A percentile compares a stretch with the other conserved stretches of the same genome.
Conservation (phyloP, 1,140 invertebrate species). For the Eurytemora carolleeae region DNA sequence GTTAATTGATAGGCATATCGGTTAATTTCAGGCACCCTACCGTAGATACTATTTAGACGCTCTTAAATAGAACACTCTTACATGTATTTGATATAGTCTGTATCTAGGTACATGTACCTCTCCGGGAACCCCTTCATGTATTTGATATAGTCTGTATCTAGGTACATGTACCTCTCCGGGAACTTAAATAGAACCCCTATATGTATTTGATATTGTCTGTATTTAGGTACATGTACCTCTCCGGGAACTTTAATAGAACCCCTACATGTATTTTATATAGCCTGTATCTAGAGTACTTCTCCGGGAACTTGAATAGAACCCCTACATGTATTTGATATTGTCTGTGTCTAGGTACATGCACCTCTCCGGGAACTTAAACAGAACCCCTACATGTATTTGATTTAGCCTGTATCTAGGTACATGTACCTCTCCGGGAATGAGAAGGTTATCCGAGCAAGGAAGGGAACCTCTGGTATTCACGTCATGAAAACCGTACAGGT, state of each 20-base stretch:
- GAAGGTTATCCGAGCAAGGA: constrained; percentile 68
- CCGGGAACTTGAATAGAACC: background rate
- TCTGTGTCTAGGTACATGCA: constrained; percentile 63
- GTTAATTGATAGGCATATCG: constrained; percentile 67
- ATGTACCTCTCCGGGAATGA: constrained; percentile 79
- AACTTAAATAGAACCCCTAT: background rate
- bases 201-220: background rate
- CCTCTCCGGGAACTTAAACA: constrained; percentile 69
- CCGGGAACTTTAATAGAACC: constrained; percentile 68
- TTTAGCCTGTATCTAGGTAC: constrained; percentile 33
- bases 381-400: constrained; percentile 32
- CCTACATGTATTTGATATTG: background rate
- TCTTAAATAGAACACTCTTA: constrained; percentile 57
- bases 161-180: constrained; percentile 82
- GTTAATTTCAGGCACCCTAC: too few species aligned
- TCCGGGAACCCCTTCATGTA: constrained; percentile 40
- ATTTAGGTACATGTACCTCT: constrained; percentile 71
- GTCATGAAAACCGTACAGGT: constrained; percentile 84
- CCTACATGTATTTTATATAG: constrained; percentile 72
- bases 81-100: background rate
- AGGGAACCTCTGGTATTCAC: constrained; percentile 70
- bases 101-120: constrained; percentile 65
- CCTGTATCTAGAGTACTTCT: too few species aligned
- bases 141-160: constrained; percentile 24
- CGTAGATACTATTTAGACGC: constrained; percentile 69